These are phyloP conservation scores for Electrophaes corylata DNA, from an alignment of 2,888 invertebrate species.

Conservation along the genomic window DNA sequence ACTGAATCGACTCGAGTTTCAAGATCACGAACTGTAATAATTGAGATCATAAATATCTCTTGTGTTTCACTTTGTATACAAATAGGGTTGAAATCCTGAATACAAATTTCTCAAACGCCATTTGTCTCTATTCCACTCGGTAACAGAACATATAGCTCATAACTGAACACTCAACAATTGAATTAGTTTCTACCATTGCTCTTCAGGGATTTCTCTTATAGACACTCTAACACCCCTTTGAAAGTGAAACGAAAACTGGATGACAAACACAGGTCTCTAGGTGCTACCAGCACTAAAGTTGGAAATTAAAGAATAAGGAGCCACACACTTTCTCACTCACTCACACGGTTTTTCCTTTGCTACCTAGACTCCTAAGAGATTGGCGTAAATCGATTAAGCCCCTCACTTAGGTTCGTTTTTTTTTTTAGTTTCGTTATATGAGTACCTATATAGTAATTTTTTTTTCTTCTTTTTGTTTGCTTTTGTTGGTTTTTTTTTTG, in stretches of 20 bases:
- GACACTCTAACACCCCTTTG: conserved; percentile 30
- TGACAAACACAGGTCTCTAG: not conserved
- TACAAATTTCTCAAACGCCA: conserved; percentile 7
- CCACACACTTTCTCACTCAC: no score
- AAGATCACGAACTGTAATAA: not conserved
- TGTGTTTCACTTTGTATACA: conserved; percentile 3
- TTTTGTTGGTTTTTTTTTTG: no score
- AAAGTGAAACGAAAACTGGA: conserved; percentile 3
- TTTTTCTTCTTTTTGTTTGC: no score
- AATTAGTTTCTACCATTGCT: conserved; percentile 38
- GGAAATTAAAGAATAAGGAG: not conserved
- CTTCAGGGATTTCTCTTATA: conserved; percentile 34
- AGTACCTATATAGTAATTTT: no score
- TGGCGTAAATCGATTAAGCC: no score
- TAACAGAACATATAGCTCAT: conserved; percentile 3
- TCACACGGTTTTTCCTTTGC: no score
- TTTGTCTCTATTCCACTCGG: conserved; percentile 15
- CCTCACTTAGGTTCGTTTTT: no score
- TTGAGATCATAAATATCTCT: conserved; percentile 1
- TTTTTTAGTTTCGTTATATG: no score
- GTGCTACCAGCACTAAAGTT: not conserved
- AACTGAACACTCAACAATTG: conserved; percentile 29
- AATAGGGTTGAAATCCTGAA: not conserved
- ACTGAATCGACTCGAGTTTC: not conserved
- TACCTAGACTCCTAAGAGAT: no score